Base-by-base conservation (phyloP, 2,888 invertebrate species). In the Urechis unicinctus region DNA sequence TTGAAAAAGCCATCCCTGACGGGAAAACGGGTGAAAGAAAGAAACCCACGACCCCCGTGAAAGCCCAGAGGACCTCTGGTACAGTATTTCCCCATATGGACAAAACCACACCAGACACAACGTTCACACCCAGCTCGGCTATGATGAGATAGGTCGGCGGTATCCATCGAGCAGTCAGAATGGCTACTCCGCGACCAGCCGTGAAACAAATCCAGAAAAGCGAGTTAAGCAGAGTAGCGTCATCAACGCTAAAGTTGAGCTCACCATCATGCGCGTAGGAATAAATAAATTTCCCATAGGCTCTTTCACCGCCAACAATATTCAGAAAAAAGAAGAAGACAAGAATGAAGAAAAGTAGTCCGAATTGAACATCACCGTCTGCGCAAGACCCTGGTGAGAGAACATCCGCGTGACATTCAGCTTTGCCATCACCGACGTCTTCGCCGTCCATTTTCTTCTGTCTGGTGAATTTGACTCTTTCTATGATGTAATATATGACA, bases 151-250 rank as follows among this genome's bases (percentile, higher is more conserved):
- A 56, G 6, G 63, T 44, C 4, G 66, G 62, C 1, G 66, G 64
- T 25, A 69, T 56, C 47, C 58, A 67, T 21, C 60, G 47, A 0
- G 68, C 63, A 0, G 62, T 47, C 2, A 68, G 21, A 25, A 68
- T 64, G n/a, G 66, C 68, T 6, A 59, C 48, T n/a, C 64, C 52
- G 5, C 69, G 51, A 0, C 67, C 68, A 3, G 60, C 45, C 1
- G 66, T 61, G 58, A 66, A 68, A 50, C 66, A 61, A 5, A 66
- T 62, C 67, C 69, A 69, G 52, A 65, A 70, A 1, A 58, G 55
- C 17, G 68, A 66, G 54, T 68, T 67, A 24, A 70, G 56, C 25
- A 58, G 57, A 2, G 68, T 61, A 1, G 66, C 68, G 1, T 61
- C 60, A 24, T 58, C 63, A 2, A 60, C 63, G 25, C 57, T 58